A percentile compares a stretch with the other conserved stretches of the same genome.
These are phyloP conservation scores for Rhagoletis pomonella DNA, from an alignment of 1,140 invertebrate species.

Conservation along the genomic window DNA sequence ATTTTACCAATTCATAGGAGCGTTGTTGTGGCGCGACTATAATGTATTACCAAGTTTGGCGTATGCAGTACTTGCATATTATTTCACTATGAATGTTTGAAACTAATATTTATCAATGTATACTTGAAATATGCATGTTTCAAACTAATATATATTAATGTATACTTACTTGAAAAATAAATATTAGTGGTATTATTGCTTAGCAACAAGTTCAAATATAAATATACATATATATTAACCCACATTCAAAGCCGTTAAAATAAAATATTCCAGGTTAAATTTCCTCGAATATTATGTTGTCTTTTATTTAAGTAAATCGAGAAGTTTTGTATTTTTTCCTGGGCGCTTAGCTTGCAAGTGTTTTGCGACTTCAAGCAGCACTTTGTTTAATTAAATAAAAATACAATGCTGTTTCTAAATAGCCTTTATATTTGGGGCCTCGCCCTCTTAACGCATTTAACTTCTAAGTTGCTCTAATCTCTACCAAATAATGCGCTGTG, in stretches of 20 bases:
- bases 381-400: no score
- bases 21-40: not conserved
- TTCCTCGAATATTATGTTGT: not conserved
- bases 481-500: slow-evolving; percentile 96
- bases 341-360: no score
- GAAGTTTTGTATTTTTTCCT: no score
- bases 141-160: not conserved
- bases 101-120: not conserved
- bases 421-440: no score
- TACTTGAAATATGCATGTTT: no score
- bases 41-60: not conserved
- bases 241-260: not conserved
- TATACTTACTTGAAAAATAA: slow-evolving; percentile 8
- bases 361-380: no score
- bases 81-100: not conserved
- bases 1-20: not conserved
- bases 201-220: slow-evolving; percentile 2
- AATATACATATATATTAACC: not conserved
- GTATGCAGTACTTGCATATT: slow-evolving; percentile 42
- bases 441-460: no score
- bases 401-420: no score
- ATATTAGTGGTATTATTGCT: slow-evolving; percentile 14
- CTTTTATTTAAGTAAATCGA: not conserved
- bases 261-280: not conserved
- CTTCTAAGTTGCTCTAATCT: not conserved